Evolutionary conservation across 2,888 invertebrate species (phyloP).

Genomic region (Lepeophtheirus nordmannii): DNA sequence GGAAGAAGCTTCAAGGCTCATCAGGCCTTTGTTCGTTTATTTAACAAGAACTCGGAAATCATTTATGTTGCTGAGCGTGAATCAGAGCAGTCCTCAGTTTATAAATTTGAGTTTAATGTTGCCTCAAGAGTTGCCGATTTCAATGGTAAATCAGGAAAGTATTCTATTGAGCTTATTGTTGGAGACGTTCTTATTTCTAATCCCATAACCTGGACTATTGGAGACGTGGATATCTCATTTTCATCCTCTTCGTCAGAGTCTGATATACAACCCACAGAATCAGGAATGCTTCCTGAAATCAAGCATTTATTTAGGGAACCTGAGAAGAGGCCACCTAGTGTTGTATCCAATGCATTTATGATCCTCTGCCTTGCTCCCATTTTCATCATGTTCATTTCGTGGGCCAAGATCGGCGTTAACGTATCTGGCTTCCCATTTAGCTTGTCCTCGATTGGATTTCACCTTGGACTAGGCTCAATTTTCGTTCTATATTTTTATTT

Average conservation of each 20-base stretch:
- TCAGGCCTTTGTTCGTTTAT: conserved; percentile 70
- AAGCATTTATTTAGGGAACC: conserved; percentile 46
- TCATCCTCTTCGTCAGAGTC: neutral
- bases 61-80: conserved; percentile 87
- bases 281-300: conserved; percentile 27
- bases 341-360: conserved; percentile 80
- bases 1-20: conserved; percentile 38
- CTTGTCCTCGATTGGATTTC: conserved; percentile 55
- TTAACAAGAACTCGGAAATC: conserved; percentile 57
- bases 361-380: conserved; percentile 63
- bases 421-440: conserved; percentile 61
- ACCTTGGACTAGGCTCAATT: conserved; percentile 37
- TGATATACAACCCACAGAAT: neutral
- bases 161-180: conserved; percentile 64
- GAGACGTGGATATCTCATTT: conserved; percentile 41
- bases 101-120: conserved; percentile 82
- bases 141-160: conserved; percentile 54
- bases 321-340: conserved; percentile 72
- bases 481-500: conserved; percentile 73
- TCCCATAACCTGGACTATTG: conserved; percentile 72
- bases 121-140: conserved; percentile 63
- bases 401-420: conserved; percentile 74
- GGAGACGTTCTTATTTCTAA: conserved; percentile 82
- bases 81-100: conserved; percentile 35
- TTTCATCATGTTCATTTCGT: conserved; percentile 58